Evolutionary conservation across 2,888 invertebrate species (phyloP).

Genomic region (Clivina fossor): DNA sequence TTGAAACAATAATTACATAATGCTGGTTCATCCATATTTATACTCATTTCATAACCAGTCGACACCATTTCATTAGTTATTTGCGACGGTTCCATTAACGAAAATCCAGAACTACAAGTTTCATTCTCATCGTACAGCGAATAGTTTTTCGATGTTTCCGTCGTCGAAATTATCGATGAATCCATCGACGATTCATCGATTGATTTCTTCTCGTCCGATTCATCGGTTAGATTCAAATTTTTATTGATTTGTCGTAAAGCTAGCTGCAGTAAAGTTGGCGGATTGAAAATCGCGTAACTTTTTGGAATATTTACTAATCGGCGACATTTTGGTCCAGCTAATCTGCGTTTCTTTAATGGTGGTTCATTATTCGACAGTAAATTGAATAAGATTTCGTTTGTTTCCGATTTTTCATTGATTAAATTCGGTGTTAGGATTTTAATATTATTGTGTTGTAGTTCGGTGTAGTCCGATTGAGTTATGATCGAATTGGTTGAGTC

Average conservation of each 20-base stretch:
- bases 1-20: slow-evolving; percentile 48
- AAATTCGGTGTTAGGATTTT: slow-evolving; percentile 22
- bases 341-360: slow-evolving; percentile 28
- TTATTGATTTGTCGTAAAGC: slow-evolving; percentile 48
- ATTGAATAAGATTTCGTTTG: not conserved
- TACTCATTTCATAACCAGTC: slow-evolving; percentile 3
- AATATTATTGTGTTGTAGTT: not conserved
- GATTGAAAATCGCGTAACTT: slow-evolving; percentile 42
- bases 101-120: too few species aligned
- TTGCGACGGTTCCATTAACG: too few species aligned
- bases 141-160: not conserved
- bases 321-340: slow-evolving; percentile 24
- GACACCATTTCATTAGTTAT: too few species aligned
- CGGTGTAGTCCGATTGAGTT: too few species aligned
- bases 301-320: too few species aligned
- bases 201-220: slow-evolving; percentile 39
- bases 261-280: slow-evolving; percentile 46
- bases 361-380: slow-evolving; percentile 6
- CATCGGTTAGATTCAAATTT: slow-evolving; percentile 45
- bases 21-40: slow-evolving; percentile 37
- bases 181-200: slow-evolving; percentile 4
- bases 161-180: not conserved
- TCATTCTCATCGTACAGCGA: too few species aligned
- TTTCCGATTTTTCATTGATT: slow-evolving; percentile 17
- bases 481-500: too few species aligned